Evolutionary conservation across 2,797 vertebrate genomes (phyloP).

Genomic region (Parauchenoglanis ngamensis): DNA sequence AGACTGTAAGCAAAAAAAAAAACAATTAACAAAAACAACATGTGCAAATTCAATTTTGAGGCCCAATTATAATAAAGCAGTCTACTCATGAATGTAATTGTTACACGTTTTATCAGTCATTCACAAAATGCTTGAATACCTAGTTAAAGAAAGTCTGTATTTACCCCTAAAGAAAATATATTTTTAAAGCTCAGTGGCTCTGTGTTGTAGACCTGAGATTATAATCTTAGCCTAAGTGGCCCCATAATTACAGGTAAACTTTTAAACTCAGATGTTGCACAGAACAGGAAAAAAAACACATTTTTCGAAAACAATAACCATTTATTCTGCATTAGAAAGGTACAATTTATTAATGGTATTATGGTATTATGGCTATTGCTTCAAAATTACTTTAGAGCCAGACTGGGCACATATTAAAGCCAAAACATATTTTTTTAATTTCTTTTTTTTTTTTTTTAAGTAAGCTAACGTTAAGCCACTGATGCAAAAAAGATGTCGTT

Average conservation of each 20-base stretch:
- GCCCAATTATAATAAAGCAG: too few relatives aligned
- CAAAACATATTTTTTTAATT: background rate
- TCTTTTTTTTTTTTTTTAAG: too few relatives aligned
- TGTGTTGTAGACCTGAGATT: conserved; percentile 50
- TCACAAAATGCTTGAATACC: background rate
- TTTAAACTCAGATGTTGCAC: conserved; percentile 5
- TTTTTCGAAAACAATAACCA: background rate
- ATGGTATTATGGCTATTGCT: background rate
- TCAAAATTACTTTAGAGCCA: background rate
- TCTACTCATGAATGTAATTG: too few relatives aligned
- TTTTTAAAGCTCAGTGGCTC: background rate
- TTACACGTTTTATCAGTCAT: background rate
- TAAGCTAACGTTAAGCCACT: background rate
- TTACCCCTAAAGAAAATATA: background rate
- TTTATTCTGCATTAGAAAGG: background rate
- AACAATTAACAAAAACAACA: too few relatives aligned
- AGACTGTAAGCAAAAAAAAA: too few relatives aligned
- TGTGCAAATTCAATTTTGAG: too few relatives aligned
- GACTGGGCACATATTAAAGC: background rate
- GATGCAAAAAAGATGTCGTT: background rate
- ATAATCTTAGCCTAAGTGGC: conserved; percentile 49
- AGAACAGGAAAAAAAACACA: background rate
- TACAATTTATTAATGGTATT: background rate
- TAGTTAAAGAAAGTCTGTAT: background rate
- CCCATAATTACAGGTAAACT: conserved; percentile 38